Conservation (phyloP, 2,888 invertebrate genomes). For the Lypha dubia region DNA sequence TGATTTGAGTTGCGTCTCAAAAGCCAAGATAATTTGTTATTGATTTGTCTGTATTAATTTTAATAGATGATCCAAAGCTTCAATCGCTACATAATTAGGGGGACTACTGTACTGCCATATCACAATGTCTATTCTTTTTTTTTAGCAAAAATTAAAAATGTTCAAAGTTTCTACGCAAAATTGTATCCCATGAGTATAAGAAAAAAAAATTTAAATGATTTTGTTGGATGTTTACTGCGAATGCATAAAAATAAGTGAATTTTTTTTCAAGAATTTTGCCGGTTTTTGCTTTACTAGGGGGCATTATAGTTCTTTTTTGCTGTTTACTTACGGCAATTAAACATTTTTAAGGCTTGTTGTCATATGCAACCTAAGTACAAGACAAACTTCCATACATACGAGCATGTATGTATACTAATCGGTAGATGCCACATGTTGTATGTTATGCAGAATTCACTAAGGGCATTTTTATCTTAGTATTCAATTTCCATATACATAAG, state of each 20-base stretch:
- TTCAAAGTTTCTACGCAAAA: slow-evolving; percentile 46
- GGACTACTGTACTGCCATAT: no score
- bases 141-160: neutral
- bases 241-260: neutral
- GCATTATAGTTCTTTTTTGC: slow-evolving; percentile 46
- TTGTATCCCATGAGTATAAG: neutral
- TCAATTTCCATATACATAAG: neutral
- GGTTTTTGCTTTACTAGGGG: slow-evolving; percentile 22
- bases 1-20: no score
- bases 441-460: slow-evolving; percentile 2
- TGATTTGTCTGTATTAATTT: no score
- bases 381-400: no score
- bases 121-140: neutral
- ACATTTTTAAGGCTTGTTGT: slow-evolving; percentile 22
- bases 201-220: slow-evolving; percentile 8
- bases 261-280: slow-evolving; percentile 33
- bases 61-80: no score
- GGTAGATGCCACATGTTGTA: slow-evolving; percentile 33
- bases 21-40: no score
- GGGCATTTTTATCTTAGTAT: slow-evolving; percentile 17
- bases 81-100: no score
- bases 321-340: slow-evolving; percentile 45
- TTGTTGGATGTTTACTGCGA: slow-evolving; percentile 33
- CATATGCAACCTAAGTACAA: slow-evolving; percentile 6
- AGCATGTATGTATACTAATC: no score